phyloP scores from a whole-genome alignment of 2,888 invertebrate genomes.

The Nephrocerus scutellatus region DNA sequence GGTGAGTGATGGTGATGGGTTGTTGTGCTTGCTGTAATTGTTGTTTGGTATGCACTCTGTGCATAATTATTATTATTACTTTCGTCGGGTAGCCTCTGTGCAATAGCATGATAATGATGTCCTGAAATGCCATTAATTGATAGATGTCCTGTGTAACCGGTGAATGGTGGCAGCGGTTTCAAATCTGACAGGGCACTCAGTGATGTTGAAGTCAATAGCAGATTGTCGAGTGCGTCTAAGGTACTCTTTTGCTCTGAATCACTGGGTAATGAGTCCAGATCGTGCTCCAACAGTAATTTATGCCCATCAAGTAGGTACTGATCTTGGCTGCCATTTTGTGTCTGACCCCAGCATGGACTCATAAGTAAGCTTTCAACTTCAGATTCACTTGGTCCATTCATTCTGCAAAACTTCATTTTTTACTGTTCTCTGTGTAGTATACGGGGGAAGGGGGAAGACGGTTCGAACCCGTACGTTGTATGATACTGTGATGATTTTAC shows the following conservation, averaged over 20 bases:
- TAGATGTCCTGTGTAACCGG: constrained; percentile 76
- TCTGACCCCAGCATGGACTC: constrained; percentile 63
- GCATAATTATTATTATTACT: constrained; percentile 68
- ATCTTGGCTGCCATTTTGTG: constrained; percentile 48
- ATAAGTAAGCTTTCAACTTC: constrained; percentile 67
- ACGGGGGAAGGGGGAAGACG: too few species aligned
- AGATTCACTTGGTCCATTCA: constrained; percentile 50
- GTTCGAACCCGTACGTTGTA: too few species aligned
- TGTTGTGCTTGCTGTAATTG: constrained; percentile 24
- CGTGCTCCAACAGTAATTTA: constrained; percentile 54
- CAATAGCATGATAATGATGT: constrained; percentile 80
- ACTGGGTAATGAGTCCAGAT: constrained; percentile 51
- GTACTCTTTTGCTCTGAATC: constrained; percentile 49
- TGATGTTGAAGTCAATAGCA: constrained; percentile 53
- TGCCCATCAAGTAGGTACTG: constrained; percentile 53
- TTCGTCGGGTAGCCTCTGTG: constrained; percentile 66
- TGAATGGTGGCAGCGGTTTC: constrained; percentile 80
- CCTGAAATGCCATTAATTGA: constrained; percentile 84
- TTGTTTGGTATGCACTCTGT: constrained; percentile 52
- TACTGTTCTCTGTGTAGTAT: constrained; percentile 18
- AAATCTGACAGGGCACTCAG: constrained; percentile 65
- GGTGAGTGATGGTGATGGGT: too few species aligned
- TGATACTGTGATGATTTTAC: too few species aligned
- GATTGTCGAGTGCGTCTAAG: constrained; percentile 65
- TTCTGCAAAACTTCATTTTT: constrained; percentile 58